Evolutionary conservation across 2,113 vertebrate genomes (phyloP).

Genomic region (Ictalurus furcatus): DNA sequence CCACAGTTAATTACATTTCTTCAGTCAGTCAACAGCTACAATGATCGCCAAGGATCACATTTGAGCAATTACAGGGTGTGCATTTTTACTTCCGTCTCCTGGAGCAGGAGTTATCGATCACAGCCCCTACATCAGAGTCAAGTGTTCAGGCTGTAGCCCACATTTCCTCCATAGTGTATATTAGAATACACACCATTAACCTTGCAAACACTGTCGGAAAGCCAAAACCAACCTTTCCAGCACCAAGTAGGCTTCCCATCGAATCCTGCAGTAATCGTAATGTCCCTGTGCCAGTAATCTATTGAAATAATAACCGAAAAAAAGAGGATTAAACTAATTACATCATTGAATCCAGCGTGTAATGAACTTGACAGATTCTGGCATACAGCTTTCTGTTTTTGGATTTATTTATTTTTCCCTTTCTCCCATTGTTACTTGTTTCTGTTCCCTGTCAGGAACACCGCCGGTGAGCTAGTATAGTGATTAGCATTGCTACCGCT

Average conservation of each 20-base stretch:
- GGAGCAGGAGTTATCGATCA: not conserved
- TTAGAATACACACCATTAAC: slow-evolving; percentile 30
- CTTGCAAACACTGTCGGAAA: slow-evolving; percentile 34
- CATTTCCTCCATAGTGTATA: slow-evolving; percentile 26
- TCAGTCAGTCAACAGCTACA: slow-evolving; percentile 69
- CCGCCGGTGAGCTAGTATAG: slow-evolving; percentile 47
- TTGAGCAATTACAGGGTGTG: slow-evolving; percentile 44
- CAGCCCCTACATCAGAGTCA: not conserved
- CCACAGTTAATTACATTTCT: slow-evolving; percentile 75
- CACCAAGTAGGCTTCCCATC: slow-evolving; percentile 56
- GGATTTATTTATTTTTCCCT: slow-evolving; percentile 48
- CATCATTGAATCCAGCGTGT: slow-evolving; percentile 54
- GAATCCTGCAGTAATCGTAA: slow-evolving; percentile 59
- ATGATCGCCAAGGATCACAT: slow-evolving; percentile 63
- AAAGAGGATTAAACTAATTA: slow-evolving; percentile 79
- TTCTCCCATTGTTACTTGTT: slow-evolving; percentile 19
- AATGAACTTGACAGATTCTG: slow-evolving; percentile 49
- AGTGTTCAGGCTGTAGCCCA: not conserved
- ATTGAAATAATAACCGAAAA: slow-evolving; percentile 74
- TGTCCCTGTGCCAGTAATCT: slow-evolving; percentile 70
- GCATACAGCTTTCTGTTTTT: slow-evolving; percentile 51
- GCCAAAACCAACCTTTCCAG: slow-evolving; percentile 56
- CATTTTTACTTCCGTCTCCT: slow-evolving; percentile 22
- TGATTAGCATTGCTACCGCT: slow-evolving; percentile 60
- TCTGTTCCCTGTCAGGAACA: slow-evolving; percentile 7